A percentile compares a stretch with the other conserved stretches of the same genome.
These are phyloP conservation scores for Oncorhynchus mykiss DNA, from an alignment of 2,113 vertebrate genomes.

Conservation along the genomic window DNA sequence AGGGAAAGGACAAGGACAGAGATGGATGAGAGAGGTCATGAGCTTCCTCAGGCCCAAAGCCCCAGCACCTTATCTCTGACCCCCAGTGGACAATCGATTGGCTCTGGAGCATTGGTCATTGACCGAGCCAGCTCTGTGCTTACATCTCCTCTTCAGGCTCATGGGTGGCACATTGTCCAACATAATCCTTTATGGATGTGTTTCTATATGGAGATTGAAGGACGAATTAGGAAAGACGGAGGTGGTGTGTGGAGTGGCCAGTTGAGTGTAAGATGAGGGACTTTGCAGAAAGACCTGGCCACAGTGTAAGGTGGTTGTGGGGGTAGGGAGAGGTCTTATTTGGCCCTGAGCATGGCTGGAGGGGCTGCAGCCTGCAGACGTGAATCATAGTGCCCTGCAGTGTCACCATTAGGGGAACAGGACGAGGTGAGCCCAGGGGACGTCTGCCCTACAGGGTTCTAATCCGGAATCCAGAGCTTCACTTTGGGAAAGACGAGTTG, in stretches of 20 bases:
- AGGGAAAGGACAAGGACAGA: slow-evolving; percentile 78
- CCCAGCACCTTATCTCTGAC: slow-evolving; percentile 82
- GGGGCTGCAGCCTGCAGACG: slow-evolving; percentile 61
- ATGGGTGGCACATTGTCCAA: slow-evolving; percentile 37
- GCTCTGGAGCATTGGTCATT: slow-evolving; percentile 87
- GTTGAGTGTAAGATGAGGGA: no score
- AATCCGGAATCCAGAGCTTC: slow-evolving; percentile 56
- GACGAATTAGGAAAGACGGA: slow-evolving; percentile 10
- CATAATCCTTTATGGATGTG: slow-evolving; percentile 34
- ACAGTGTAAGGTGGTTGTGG: slow-evolving; percentile 36
- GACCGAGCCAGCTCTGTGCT: slow-evolving; percentile 23
- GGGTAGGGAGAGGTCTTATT: slow-evolving; percentile 32
- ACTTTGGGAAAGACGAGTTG: slow-evolving; percentile 49
- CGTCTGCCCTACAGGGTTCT: slow-evolving; percentile 66
- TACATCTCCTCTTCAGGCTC: slow-evolving; percentile 40
- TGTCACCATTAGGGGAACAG: slow-evolving; percentile 49
- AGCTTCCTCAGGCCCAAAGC: slow-evolving; percentile 76
- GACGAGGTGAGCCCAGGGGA: slow-evolving; percentile 49
- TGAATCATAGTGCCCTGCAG: slow-evolving; percentile 57
- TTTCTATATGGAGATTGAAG: slow-evolving; percentile 54
- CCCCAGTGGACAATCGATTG: slow-evolving; percentile 86
- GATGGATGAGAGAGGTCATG: slow-evolving; percentile 89
- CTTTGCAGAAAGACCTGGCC: slow-evolving; percentile 4
- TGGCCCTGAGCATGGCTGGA: slow-evolving; percentile 37
- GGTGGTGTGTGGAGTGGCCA: background rate